A percentile compares a stretch with the other conserved stretches of the same genome.
Evolutionary conservation across 2,888 invertebrate species (phyloP).

Genomic region (Agriotes lineatus): DNA sequence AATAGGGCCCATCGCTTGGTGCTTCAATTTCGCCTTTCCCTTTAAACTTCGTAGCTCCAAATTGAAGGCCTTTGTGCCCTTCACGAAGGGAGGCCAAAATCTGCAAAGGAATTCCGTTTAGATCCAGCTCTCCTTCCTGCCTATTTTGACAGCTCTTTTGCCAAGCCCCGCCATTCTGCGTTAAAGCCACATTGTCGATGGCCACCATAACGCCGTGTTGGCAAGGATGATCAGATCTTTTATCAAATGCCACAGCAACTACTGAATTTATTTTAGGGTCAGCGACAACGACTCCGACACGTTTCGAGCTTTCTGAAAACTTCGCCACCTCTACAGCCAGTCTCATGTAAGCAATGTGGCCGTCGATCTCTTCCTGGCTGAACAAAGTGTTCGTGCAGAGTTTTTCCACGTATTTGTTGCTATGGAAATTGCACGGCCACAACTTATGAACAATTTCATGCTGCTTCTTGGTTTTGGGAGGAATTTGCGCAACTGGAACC

Average conservation of each 20-base stretch:
- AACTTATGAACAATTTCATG: constrained; percentile 71
- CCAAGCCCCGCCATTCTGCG: constrained; percentile 86
- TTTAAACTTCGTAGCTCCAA: constrained; percentile 67
- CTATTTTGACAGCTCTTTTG: constrained; percentile 33
- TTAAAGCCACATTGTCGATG: constrained; percentile 85
- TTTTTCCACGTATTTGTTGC: constrained; percentile 79
- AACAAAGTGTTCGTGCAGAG: constrained; percentile 75
- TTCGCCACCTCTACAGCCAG: constrained; percentile 70
- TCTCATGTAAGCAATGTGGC: constrained; percentile 73
- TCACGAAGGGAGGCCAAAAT: constrained; percentile 62
- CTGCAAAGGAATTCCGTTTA: constrained; percentile 66
- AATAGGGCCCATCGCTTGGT: constrained; percentile 74
- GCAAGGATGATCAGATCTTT: constrained; percentile 74
- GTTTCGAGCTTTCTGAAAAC: constrained; percentile 42
- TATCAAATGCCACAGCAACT: constrained; percentile 76
- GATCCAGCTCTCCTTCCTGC: constrained; percentile 42
- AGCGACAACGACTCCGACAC: constrained; percentile 74
- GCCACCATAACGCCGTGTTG: constrained; percentile 89
- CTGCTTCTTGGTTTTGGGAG: constrained; percentile 77
- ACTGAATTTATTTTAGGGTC: constrained; percentile 77
- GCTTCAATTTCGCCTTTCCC: constrained; percentile 59
- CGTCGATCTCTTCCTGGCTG: constrained; percentile 65
- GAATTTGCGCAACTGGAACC: constrained; percentile 71
- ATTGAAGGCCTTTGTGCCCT: constrained; percentile 62
- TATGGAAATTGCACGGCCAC: constrained; percentile 91